Evolutionary conservation across 2,797 vertebrate species (phyloP).

Genomic region (Dallia pectoralis): DNA sequence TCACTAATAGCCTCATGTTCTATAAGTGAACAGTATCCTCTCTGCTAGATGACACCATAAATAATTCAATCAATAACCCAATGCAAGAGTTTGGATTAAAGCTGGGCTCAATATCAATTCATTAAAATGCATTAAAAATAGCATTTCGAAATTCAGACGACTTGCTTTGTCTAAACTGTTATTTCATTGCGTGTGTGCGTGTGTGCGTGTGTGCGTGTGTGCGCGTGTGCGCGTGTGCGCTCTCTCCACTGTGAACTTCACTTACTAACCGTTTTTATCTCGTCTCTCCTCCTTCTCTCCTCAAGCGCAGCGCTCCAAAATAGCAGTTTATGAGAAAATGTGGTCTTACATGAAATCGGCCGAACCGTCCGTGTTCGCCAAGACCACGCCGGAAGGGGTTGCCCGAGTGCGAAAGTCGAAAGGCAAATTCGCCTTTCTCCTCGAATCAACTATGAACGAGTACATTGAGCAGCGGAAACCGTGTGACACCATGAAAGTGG

Average conservation of each 20-base stretch:
- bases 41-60: too few relatives aligned
- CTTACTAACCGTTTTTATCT: constrained; percentile 42
- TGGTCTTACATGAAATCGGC: constrained; percentile 99
- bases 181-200: not conserved
- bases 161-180: not conserved
- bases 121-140: too few relatives aligned
- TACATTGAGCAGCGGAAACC: constrained; percentile 99
- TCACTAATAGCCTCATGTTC: too few relatives aligned
- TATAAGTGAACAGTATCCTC: too few relatives aligned
- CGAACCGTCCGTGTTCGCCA: constrained; percentile 97
- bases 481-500: constrained; percentile 99
- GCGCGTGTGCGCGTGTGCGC: not conserved
- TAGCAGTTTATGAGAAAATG: constrained; percentile 99
- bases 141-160: too few relatives aligned
- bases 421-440: constrained; percentile 98
- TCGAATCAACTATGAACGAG: constrained; percentile 99
- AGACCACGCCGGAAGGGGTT: constrained; percentile 97
- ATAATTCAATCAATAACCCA: too few relatives aligned
- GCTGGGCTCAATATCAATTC: too few relatives aligned
- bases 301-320: constrained; percentile 90
- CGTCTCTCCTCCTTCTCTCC: constrained; percentile 45
- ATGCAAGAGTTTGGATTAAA: too few relatives aligned
- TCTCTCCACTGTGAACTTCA: not conserved
- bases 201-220: not conserved
- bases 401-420: constrained; percentile 97